phyloP scores from a whole-genome alignment of 1,140 invertebrate species.

The Scaptomyza montana region DNA sequence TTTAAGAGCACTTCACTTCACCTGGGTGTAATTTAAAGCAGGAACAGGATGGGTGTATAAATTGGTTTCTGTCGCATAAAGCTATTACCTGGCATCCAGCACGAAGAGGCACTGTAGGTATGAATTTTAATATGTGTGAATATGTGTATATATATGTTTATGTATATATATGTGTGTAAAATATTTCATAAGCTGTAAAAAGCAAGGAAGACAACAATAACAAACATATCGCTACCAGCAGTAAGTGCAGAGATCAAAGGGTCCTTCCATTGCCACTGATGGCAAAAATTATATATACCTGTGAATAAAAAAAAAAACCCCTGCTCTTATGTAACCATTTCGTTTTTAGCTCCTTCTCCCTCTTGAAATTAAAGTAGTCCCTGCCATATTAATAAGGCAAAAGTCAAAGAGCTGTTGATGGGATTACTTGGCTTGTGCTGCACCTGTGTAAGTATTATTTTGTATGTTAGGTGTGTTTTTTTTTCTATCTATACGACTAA shows the following conservation, averaged over 20 bases:
- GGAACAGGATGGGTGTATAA: conserved; percentile 57
- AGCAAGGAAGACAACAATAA: conserved; percentile 13
- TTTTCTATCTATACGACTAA: no score
- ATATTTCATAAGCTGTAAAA: conserved; percentile 35
- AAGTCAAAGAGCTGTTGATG: background rate
- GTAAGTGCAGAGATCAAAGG: conserved; percentile 23
- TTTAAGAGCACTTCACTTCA: conserved; percentile 23
- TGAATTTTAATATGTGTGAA: conserved; percentile 55
- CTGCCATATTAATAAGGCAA: conserved; percentile 1
- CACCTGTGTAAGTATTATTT: no score
- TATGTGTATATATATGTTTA: conserved; percentile 24
- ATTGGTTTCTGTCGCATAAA: conserved; percentile 60
- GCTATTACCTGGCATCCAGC: conserved; percentile 46
- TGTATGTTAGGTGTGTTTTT: no score
- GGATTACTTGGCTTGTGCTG: background rate
- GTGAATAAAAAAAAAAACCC: background rate
- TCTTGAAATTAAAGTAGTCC: background rate
- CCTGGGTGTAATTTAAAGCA: conserved; percentile 40
- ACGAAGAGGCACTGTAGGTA: conserved; percentile 44
- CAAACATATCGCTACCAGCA: background rate
- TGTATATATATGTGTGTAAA: conserved; percentile 12
- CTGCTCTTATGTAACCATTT: background rate
- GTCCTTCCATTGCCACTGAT: conserved; percentile 17
- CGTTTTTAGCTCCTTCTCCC: no score
- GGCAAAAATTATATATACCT: background rate